These are phyloP conservation scores for Ctenicera cuprea DNA, from an alignment of 2,888 invertebrate genomes.

Conservation along the genomic window DNA sequence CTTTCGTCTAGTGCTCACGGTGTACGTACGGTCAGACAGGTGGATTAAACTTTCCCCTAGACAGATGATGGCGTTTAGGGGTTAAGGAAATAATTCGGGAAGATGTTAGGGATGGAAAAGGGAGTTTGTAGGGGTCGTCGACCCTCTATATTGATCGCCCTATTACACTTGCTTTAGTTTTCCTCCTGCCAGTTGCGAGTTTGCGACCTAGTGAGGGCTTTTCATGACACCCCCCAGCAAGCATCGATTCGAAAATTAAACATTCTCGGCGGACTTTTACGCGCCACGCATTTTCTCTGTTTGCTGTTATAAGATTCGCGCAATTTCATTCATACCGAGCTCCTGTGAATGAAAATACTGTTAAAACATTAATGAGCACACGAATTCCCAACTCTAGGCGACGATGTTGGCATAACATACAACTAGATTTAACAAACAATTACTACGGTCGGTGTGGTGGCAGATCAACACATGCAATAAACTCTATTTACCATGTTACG, in stretches of 20 bases:
- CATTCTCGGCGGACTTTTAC: slow-evolving; percentile 31
- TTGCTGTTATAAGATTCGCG: slow-evolving; percentile 29
- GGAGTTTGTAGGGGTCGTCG: slow-evolving; percentile 44
- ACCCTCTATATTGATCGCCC: slow-evolving; percentile 52
- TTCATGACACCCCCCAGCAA: slow-evolving; percentile 37
- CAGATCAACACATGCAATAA: slow-evolving; percentile 11
- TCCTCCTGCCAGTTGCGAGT: slow-evolving; percentile 47
- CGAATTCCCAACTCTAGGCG: slow-evolving; percentile 2
- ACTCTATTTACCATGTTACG: slow-evolving; percentile 9
- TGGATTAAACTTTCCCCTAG: slow-evolving; percentile 14
- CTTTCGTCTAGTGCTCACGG: background rate
- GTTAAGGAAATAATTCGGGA: slow-evolving; percentile 32
- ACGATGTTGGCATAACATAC: background rate
- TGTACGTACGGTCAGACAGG: slow-evolving; percentile 18
- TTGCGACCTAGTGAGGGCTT: slow-evolving; percentile 45
- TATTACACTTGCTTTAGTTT: slow-evolving; percentile 52
- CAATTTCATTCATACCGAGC: slow-evolving; percentile 37
- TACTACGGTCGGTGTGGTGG: no score
- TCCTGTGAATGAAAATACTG: slow-evolving; percentile 28
- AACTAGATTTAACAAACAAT: slow-evolving; percentile 1
- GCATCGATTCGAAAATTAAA: slow-evolving; percentile 44
- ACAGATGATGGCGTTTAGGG: slow-evolving; percentile 28
- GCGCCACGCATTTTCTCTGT: slow-evolving; percentile 29
- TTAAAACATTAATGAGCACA: slow-evolving; percentile 32
- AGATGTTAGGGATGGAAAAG: slow-evolving; percentile 37